Percentiles rank a stretch among this genome's conserved stretches.
Evolutionary conservation across 2,797 vertebrate species (phyloP).

Genomic region (Natrix natrix): DNA sequence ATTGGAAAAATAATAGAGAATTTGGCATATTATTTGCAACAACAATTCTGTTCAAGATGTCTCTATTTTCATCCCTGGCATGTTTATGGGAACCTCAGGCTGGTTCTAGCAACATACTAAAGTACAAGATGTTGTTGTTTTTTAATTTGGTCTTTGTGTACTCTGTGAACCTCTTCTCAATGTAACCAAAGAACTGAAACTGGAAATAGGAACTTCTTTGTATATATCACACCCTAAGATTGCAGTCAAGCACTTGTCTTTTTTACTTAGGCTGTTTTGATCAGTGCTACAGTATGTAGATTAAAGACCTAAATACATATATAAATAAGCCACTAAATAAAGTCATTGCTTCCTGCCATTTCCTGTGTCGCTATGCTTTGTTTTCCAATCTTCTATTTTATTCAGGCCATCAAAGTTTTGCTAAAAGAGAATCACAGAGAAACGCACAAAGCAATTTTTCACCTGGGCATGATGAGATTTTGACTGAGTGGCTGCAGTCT

Average conservation of each 20-base stretch:
- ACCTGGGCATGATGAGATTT: conserved; percentile 26
- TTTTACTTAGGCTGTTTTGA: background rate
- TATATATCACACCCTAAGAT: background rate
- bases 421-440: conserved; percentile 1
- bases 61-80: background rate
- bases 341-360: background rate
- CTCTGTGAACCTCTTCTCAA: background rate
- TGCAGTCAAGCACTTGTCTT: background rate
- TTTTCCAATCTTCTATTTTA: conserved; percentile 12
- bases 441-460: conserved; percentile 24
- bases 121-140: background rate
- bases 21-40: background rate
- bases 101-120: background rate
- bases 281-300: background rate
- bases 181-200: background rate
- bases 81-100: background rate
- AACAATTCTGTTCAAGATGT: background rate
- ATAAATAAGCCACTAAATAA: background rate
- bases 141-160: background rate
- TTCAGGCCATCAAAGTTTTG: conserved; percentile 7
- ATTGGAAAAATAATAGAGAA: background rate
- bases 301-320: conserved; percentile 1
- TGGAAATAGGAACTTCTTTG: background rate
- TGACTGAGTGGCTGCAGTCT: conserved; percentile 3
- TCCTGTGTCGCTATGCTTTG: conserved; percentile 1